These are phyloP conservation scores for Tuta absoluta DNA, from an alignment of 2,888 invertebrate genomes.

Conservation along the genomic window DNA sequence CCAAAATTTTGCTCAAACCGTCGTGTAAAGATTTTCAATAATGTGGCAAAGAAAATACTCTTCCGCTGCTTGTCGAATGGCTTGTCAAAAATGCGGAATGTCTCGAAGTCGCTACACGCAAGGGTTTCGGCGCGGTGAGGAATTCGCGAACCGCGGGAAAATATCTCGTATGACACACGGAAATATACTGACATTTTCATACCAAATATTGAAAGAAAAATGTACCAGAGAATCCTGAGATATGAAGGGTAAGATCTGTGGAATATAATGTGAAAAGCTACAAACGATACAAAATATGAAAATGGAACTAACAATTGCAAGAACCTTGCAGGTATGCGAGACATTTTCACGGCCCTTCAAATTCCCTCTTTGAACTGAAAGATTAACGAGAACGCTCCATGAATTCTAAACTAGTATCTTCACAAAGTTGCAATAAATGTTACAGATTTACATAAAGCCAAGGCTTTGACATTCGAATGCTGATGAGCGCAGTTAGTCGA, in stretches of 20 bases:
- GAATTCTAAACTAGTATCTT: constrained; percentile 51
- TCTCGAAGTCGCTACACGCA: constrained; percentile 48
- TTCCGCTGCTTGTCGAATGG: background rate
- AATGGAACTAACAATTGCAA: constrained; percentile 27
- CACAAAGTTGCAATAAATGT: constrained; percentile 60
- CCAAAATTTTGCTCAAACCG: background rate
- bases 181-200: constrained; percentile 32
- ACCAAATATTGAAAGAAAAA: constrained; percentile 26
- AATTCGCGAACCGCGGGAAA: constrained; percentile 67
- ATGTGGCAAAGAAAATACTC: constrained; percentile 12
- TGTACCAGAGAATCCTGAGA: background rate
- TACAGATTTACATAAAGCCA: constrained; percentile 64
- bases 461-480: constrained; percentile 62
- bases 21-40: constrained; percentile 5
- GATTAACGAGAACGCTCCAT: constrained; percentile 59
- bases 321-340: constrained; percentile 36
- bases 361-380: constrained; percentile 44
- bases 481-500: constrained; percentile 47
- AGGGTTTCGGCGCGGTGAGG: constrained; percentile 52
- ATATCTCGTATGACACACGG: constrained; percentile 47
- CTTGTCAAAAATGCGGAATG: constrained; percentile 21
- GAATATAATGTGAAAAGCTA: background rate
- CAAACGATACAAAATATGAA: constrained; percentile 10
- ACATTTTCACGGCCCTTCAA: constrained; percentile 45
- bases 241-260: background rate